phyloP scores from a whole-genome alignment of 2,113 vertebrate genomes.

The Collichthys lucidus region DNA sequence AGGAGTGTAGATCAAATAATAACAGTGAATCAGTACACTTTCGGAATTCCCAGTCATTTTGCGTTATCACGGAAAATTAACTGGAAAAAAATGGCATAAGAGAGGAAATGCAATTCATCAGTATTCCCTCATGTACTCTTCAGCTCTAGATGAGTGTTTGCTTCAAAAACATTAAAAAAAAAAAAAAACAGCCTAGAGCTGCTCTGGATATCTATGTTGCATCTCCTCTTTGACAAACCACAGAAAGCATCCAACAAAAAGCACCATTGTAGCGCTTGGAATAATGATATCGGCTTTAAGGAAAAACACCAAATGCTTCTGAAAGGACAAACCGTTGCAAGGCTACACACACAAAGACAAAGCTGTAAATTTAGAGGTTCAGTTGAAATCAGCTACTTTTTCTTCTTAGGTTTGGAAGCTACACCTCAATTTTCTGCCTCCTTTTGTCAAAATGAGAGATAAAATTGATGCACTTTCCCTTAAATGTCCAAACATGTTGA shows the following conservation, averaged over 20 bases:
- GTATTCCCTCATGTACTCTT: background rate
- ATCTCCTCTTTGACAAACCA: slow-evolving; percentile 3
- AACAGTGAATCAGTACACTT: background rate
- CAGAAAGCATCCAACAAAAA: slow-evolving; percentile 8
- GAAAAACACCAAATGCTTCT: slow-evolving; percentile 17
- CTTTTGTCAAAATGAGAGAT: background rate
- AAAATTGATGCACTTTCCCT: background rate
- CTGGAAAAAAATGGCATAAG: slow-evolving; percentile 4
- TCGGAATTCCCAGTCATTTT: slow-evolving; percentile 17
- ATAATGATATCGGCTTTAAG: background rate
- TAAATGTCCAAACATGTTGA: slow-evolving; percentile 6
- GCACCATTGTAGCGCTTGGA: slow-evolving; percentile 18
- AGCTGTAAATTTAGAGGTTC: slow-evolving; percentile 12
- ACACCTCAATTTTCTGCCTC: background rate
- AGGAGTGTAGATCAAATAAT: slow-evolving; percentile 2
- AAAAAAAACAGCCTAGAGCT: slow-evolving; percentile 24
- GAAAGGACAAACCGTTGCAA: background rate
- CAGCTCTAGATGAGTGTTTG: background rate
- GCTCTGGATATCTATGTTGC: background rate
- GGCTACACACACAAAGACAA: slow-evolving; percentile 33
- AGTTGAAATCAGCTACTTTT: background rate
- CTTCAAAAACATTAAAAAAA: slow-evolving; percentile 27
- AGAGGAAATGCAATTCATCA: slow-evolving; percentile 2
- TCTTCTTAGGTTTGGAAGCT: background rate
- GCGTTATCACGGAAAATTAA: slow-evolving; percentile 24